Evolutionary conservation across 2,797 vertebrate species (phyloP), one percentile per base, ranked within the genome.

Genomic region (Lophotriccus pileatus): DNA sequence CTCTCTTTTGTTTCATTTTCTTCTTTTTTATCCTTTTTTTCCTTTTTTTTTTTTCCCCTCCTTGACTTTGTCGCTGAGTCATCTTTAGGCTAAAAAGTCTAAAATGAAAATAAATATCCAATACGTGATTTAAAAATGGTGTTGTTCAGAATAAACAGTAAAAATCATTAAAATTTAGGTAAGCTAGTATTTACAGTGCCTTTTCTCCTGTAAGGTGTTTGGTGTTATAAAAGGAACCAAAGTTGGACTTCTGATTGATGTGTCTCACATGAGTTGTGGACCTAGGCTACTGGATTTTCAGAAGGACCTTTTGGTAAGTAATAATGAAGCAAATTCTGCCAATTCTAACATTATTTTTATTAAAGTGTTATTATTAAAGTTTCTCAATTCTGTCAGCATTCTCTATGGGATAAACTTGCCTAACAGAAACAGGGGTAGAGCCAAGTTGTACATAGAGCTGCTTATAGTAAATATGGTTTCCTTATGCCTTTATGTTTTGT

Each of bases 141-240:
- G 7, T 32, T 53, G 16, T 78, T 41, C 4, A 36, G 58, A 68
- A 52, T 34, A 77, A 73, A 49, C 14, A 50, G 12, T 52, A 64
- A 44, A 44, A 28, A 67, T 56, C 52, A 56, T 37, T 12, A 24
- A 74, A 47, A 37, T 49, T n/a, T 14, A 80, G 21, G 19, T 64
- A 49, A 77, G 17, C 22, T 84, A 19, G 13, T 53, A 27, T 83
- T 79, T 89, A 44, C 17, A 69, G 4, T 44, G 3, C 23, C 36
- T 36, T 93, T 63, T 93, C 58, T 89, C 67, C 55, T 86, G 64
- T 72, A 75, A 99, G 98, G 96, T 97, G 46, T 99, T 99, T 46
- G 98, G 98, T 10, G 58, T 98, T 90, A 95, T 98, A 95, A 96
- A 95, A 83, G 98, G 98, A 44, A 82, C 87, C 62, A 95, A 90